These are phyloP conservation scores for Alauda arvensis DNA, from an alignment of 2,797 vertebrate genomes.

Conservation along the genomic window DNA sequence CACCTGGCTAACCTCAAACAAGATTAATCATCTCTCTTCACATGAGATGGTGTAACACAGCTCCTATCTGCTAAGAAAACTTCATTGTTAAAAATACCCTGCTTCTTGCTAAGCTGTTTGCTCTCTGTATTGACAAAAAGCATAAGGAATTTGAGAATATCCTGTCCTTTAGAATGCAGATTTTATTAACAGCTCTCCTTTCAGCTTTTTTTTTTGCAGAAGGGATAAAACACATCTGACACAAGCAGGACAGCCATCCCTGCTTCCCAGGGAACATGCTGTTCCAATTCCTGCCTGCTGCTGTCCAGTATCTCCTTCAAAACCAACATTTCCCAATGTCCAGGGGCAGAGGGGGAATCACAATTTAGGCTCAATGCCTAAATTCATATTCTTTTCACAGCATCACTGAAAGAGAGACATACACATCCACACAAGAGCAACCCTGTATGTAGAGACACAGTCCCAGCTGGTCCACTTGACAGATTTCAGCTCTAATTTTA, in stretches of 20 bases:
- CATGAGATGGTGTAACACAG: not conserved
- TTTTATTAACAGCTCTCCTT: not conserved
- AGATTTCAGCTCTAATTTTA: conserved; percentile 25
- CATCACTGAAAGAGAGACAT: not conserved
- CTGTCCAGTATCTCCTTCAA: not conserved
- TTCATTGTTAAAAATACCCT: conserved; percentile 25
- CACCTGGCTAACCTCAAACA: conserved; percentile 2
- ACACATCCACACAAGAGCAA: not conserved
- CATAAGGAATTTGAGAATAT: conserved; percentile 29
- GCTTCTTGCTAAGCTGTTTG: conserved; percentile 37
- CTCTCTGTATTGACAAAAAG: conserved; percentile 32
- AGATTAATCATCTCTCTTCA: conserved; percentile 1
- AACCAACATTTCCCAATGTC: not conserved
- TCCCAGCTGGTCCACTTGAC: not conserved
- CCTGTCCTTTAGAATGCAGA: conserved; percentile 45
- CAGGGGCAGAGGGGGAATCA: not conserved
- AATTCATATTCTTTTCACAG: not conserved
- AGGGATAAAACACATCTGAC: not conserved
- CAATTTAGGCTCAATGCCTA: not conserved
- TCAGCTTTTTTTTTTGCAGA: conserved; percentile 26
- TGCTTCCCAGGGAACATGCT: not conserved
- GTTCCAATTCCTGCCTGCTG: not conserved
- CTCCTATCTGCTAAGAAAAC: conserved; percentile 37
- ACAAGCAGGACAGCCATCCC: not conserved
- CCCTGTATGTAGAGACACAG: not conserved